Evolutionary conservation across 2,113 vertebrate species (phyloP), one percentile per base, ranked within the genome.

Genomic region (Gallinago media): DNA sequence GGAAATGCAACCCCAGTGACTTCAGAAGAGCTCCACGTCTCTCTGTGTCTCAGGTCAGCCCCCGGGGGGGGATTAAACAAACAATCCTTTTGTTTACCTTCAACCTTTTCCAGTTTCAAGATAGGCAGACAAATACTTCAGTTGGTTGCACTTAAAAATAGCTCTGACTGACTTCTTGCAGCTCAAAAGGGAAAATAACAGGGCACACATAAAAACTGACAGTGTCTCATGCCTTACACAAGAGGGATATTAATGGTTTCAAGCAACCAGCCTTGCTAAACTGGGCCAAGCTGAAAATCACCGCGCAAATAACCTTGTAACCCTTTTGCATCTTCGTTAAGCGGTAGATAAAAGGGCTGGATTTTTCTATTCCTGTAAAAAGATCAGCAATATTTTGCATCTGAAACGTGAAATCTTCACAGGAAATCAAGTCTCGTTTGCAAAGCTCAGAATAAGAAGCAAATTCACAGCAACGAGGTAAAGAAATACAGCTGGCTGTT

Each of bases 71-170:
- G 79, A 92, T 87, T 86, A 81, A 81, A 86, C 40, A 86, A 93
- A 81, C 0, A 2, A 94, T 49, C 47, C 52, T 73, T 88, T 92
- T 95, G 87, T 95, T 95, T 75, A 74, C 55, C 18, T 84, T 25
- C 59, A 78, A 72, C 72, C 75, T 88, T 92, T 92, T 84, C 78
- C 88, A 85, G 14, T 59, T 90, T 72, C 67, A 42, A 89, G 78
- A 38, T 68, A 86, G 0, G 0, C 36, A 62, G 85, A 94, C 74
- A 84, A 94, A 81, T 49, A 87, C 72, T 94, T 89, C 68, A 77
- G 84, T 44, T 55, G 83, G 86, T 36, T 72, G 72, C 81, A 50
- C 54, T 78, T 92, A 80, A 97, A 68, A 95, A 76, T 34, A 96
- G 88, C 59, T 62, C 75, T 29, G 70, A 52, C 36, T 82, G 78